Percentiles rank a stretch among this genome's conserved stretches.
phyloP scores from a whole-genome alignment of 2,797 vertebrate genomes.

The Dermochelys coriacea region DNA sequence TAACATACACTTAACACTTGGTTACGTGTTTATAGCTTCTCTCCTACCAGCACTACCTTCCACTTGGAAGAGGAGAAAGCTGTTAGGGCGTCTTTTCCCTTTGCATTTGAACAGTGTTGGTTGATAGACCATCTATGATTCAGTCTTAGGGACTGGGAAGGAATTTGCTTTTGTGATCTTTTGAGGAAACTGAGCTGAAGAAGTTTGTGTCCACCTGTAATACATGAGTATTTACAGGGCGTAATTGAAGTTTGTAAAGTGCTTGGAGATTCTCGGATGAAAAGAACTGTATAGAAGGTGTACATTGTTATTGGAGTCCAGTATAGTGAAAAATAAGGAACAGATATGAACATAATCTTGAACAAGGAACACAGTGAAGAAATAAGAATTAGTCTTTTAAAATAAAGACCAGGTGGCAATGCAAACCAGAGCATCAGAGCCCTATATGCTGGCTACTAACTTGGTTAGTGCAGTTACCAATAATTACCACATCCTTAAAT shows the following conservation, averaged over 20 bases:
- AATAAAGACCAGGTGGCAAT: slow-evolving; percentile 67
- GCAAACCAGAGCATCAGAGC: slow-evolving; percentile 17
- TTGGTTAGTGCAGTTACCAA: slow-evolving; percentile 46
- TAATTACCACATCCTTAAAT: slow-evolving; percentile 68
- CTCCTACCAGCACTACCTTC: neutral
- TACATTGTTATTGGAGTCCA: neutral
- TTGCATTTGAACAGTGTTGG: neutral
- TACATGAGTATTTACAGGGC: neutral
- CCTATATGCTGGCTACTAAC: slow-evolving; percentile 36
- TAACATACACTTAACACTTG: fast-evolving
- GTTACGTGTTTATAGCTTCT: neutral
- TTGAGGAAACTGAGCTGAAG: neutral
- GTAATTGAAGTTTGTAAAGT: neutral
- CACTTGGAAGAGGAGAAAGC: neutral
- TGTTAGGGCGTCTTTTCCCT: neutral
- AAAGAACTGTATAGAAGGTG: neutral
- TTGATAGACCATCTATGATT: neutral
- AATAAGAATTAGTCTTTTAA: neutral
- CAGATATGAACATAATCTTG: neutral
- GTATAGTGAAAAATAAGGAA: neutral
- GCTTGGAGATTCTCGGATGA: fast-evolving
- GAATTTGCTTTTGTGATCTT: neutral
- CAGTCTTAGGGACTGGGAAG: neutral
- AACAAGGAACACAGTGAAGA: neutral
- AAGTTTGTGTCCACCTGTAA: neutral